Conservation (phyloP, 2,113 vertebrate genomes). For the Aix galericulata region DNA sequence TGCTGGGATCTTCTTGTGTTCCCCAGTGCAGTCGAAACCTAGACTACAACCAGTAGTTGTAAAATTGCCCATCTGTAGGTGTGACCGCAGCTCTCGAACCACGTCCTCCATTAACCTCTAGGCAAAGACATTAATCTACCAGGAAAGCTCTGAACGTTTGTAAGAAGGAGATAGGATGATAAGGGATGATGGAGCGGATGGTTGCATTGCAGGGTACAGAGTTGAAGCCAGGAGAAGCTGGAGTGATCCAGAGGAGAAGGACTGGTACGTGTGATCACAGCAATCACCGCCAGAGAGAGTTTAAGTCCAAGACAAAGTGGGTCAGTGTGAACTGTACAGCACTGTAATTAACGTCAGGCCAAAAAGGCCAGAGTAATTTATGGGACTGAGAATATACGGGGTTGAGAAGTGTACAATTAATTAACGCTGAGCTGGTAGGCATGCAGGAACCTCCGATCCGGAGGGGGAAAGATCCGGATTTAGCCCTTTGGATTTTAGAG, state of each 20-base stretch:
- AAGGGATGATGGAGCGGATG: not conserved
- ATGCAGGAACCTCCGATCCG: not conserved
- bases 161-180: not conserved
- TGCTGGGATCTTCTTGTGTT: not conserved
- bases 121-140: not conserved
- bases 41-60: not conserved
- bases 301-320: not conserved
- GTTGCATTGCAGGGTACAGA: not conserved
- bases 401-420: not conserved
- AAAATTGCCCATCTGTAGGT: not conserved
- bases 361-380: slow-evolving; percentile 39
- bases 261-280: not conserved
- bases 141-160: not conserved
- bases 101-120: not conserved
- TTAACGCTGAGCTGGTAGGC: not conserved
- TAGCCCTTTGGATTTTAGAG: not conserved
- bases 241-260: not conserved
- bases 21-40: not conserved
- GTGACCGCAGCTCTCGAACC: not conserved
- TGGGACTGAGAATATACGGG: not conserved
- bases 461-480: not conserved
- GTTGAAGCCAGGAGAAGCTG: not conserved
- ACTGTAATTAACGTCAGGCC: slow-evolving; percentile 28
- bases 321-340: not conserved
- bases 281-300: not conserved